Evolutionary conservation across 2,113 vertebrate genomes (phyloP).

Genomic region (Myocastor coypus): DNA sequence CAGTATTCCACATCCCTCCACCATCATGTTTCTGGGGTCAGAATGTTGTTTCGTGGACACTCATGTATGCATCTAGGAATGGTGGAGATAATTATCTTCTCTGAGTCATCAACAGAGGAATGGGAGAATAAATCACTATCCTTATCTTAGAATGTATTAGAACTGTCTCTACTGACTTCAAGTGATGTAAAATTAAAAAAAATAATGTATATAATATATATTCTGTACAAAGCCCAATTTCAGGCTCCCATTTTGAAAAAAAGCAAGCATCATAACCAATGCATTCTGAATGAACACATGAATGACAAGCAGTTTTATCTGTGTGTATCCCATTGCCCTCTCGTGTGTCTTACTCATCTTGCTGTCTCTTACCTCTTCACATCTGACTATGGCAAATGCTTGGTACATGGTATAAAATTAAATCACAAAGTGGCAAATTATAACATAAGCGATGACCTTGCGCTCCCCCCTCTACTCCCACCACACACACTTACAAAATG

Average conservation of each 20-base stretch:
- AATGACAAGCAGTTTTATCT: neutral
- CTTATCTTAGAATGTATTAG: neutral
- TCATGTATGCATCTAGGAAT: neutral
- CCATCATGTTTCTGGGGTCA: neutral
- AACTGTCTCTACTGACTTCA: neutral
- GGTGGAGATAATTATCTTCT: neutral
- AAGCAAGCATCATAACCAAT: neutral
- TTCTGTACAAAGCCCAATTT: neutral
- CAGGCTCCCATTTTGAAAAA: neutral
- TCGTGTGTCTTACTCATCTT: neutral
- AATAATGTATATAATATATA: neutral
- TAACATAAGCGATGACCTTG: slow-evolving; percentile 66
- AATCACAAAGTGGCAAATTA: slow-evolving; percentile 52
- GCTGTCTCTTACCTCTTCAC: neutral
- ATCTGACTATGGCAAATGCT: neutral
- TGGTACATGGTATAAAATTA: neutral
- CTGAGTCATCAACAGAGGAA: neutral
- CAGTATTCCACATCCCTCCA: neutral
- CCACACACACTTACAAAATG: slow-evolving; percentile 74
- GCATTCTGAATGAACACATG: neutral
- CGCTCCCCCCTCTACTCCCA: slow-evolving; percentile 10
- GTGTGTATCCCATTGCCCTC: neutral
- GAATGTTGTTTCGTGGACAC: neutral
- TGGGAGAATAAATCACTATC: neutral
- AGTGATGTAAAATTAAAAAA: neutral